Percentiles rank a stretch among this genome's conserved stretches.
phyloP scores from a whole-genome alignment of 2,888 invertebrate genomes.

The Spodoptera exigua region DNA sequence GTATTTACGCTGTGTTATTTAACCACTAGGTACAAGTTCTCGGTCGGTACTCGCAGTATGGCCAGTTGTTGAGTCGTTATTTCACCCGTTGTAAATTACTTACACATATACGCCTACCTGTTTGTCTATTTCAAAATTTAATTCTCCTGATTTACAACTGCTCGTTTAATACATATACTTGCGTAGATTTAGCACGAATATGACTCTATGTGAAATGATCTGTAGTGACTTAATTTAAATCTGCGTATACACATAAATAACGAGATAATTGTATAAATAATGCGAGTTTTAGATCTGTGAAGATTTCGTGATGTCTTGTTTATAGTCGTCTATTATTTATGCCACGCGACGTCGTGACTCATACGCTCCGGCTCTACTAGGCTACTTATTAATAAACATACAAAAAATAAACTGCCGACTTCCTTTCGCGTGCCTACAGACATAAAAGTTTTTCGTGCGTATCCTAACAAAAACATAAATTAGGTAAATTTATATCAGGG shows the following conservation, averaged over 20 bases:
- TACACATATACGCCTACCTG: slow-evolving; percentile 2
- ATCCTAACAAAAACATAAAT: slow-evolving; percentile 88
- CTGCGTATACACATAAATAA: slow-evolving; percentile 39
- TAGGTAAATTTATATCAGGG: slow-evolving; percentile 87
- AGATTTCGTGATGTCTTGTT: slow-evolving; percentile 72
- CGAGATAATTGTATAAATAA: slow-evolving; percentile 52
- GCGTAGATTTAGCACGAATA: slow-evolving; percentile 1
- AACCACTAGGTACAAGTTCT: no score
- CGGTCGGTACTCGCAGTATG: no score
- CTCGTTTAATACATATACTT: slow-evolving; percentile 8
- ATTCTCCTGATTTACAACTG: slow-evolving; percentile 29
- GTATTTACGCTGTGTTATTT: not conserved
- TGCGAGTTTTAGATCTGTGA: slow-evolving; percentile 60
- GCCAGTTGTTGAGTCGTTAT: no score
- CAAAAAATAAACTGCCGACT: slow-evolving; percentile 81
- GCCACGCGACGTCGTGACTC: slow-evolving; percentile 76
- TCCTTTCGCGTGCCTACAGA: slow-evolving; percentile 86
- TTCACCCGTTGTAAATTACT: slow-evolving; percentile 13
- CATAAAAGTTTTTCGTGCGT: slow-evolving; percentile 88
- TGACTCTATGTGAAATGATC: slow-evolving; percentile 37
- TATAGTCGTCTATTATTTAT: slow-evolving; percentile 77
- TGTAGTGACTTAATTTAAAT: slow-evolving; percentile 49
- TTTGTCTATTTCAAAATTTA: slow-evolving; percentile 27
- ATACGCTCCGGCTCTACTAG: slow-evolving; percentile 70
- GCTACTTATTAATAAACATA: slow-evolving; percentile 82